A percentile compares a stretch with the other conserved stretches of the same genome.
These are phyloP conservation scores for Oxyruncus cristatus DNA, from an alignment of 2,113 vertebrate genomes.

Conservation along the genomic window DNA sequence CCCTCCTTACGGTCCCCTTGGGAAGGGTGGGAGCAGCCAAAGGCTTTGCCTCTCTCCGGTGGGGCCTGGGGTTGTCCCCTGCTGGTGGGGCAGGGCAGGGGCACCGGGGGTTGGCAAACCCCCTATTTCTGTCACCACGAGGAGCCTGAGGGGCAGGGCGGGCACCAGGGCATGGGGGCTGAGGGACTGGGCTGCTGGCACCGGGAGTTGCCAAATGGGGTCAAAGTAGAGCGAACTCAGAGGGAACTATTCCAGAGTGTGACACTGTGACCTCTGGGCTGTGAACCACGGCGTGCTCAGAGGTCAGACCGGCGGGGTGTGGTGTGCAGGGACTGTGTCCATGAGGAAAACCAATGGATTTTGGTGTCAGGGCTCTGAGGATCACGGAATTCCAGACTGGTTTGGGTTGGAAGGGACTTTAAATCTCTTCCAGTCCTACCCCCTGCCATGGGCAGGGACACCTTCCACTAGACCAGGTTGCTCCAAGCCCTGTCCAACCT, in stretches of 20 bases:
- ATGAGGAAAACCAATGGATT: accelerated
- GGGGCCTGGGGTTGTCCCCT: accelerated
- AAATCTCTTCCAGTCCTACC: not conserved
- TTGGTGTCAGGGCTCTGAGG: not conserved
- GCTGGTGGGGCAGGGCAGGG: accelerated
- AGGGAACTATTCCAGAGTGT: not conserved
- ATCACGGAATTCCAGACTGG: not conserved
- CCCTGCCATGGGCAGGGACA: not conserved
- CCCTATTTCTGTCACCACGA: accelerated
- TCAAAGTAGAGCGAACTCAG: not conserved
- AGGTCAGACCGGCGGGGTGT: accelerated
- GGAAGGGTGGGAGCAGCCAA: not conserved
- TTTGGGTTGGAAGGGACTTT: not conserved
- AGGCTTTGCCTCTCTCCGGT: not conserved
- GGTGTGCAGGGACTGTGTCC: not conserved
- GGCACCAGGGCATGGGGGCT: not conserved
- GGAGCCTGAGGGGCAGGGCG: accelerated
- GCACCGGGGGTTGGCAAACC: not conserved
- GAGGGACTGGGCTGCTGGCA: not conserved
- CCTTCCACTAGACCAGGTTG: accelerated
- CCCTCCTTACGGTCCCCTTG: accelerated
- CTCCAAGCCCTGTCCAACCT: not conserved
- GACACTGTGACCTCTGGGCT: not conserved
- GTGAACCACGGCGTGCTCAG: not conserved
- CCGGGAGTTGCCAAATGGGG: not conserved